Evolutionary conservation across 92 coral and sea anemone species (phyloP), one percentile per base, ranked within the genome.

Genomic region (Bergia puertoricense): DNA sequence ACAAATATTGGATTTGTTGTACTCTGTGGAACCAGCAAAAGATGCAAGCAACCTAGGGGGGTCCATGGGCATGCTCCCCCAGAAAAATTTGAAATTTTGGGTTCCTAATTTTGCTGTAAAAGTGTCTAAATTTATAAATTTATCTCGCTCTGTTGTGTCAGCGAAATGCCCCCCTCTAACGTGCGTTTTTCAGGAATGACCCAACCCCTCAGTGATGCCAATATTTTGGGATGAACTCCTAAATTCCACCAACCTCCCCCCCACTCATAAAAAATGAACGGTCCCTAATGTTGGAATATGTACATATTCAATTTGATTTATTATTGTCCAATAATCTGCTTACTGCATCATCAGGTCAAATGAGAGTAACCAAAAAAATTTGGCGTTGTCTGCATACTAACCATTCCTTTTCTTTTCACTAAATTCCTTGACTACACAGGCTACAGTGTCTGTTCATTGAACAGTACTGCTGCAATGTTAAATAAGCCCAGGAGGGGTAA

Each of bases 401-500:
- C 44, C 43, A 39, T 74, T 74, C 43, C 45, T 36, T 74, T 74
- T 39, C 78, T 74, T 74, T 74, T 39, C 74, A 69, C 44, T 36
- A 2, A 36, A 74, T 74, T 74, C 20, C 45, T 74, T 74, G 78
- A 37, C 4, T 74, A 6, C 45, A 74, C 43, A 74, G 78, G 78
- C 78, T 74, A 74, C 78, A 74, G 44, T 30, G 45, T 74, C 79
- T 75, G 79, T 39, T 75, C 79, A 75, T 75, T 75, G 79, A 75
- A 75, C 79, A 41, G 45, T 39, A 74, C 45, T 74, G 76, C 37
- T 71, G 76, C 76, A 11, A 68, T 71, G 76, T 71, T 71, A 71
- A 30, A 30, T 30, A 30, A 71, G 37, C 76, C 40, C 76, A 71
- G 76, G 41, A 71, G 76, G 76, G 76, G 40, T 71, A 71, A 71